Percentiles rank a stretch among this genome's conserved stretches.
phyloP scores from a whole-genome alignment of 2,113 vertebrate species.

The Mus pahari region DNA sequence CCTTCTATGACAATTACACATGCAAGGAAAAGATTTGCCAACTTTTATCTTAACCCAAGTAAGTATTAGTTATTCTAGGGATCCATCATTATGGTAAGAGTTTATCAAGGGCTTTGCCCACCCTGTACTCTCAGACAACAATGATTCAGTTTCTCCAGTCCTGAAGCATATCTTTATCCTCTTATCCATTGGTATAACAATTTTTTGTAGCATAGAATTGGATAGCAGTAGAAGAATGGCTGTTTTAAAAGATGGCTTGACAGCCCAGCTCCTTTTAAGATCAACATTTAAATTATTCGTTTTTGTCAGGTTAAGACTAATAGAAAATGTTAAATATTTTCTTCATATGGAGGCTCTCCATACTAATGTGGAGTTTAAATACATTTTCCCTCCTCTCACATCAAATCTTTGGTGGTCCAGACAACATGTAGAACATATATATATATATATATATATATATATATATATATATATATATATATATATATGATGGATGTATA shows the following conservation, averaged over 20 bases:
- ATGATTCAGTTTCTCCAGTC: neutral
- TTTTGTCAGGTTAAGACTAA: conserved; percentile 39
- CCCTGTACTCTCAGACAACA: neutral
- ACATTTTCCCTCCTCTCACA: neutral
- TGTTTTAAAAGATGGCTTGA: neutral
- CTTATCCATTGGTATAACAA: no score
- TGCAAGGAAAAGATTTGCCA: neutral
- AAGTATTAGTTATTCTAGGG: neutral
- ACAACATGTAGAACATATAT: neutral
- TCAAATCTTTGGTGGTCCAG: neutral
- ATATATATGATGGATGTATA: neutral
- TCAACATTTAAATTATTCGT: neutral
- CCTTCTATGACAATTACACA: neutral
- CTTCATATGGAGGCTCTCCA: neutral
- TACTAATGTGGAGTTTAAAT: neutral
- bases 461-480: no score
- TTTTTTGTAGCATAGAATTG: neutral
- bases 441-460: no score
- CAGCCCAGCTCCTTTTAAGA: neutral
- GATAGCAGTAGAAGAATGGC: neutral
- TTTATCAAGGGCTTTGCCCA: neutral
- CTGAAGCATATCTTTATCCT: neutral
- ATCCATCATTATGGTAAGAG: neutral
- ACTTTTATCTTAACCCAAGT: conserved; percentile 16
- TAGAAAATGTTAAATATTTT: neutral